Evolutionary conservation across 2,113 vertebrate genomes (phyloP).

Genomic region (Anhinga anhinga): DNA sequence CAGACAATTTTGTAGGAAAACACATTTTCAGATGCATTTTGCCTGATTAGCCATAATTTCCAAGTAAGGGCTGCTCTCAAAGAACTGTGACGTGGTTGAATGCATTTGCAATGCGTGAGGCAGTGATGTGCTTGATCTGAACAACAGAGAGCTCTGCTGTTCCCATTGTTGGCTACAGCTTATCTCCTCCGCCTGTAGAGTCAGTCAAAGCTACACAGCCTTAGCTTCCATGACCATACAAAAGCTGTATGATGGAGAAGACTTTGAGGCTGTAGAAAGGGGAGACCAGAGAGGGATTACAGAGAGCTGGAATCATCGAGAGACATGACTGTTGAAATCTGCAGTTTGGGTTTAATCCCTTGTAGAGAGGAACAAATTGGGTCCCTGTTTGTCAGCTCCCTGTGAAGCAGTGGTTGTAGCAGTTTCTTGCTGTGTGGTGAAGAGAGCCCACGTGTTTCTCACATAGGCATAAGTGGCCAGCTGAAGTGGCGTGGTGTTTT

Average conservation of each 20-base stretch:
- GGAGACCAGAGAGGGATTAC: not conserved
- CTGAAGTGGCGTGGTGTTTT: not conserved
- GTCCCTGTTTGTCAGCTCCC: not conserved
- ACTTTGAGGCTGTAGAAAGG: not conserved
- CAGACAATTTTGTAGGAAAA: not conserved
- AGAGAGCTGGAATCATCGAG: not conserved
- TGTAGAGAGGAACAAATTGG: not conserved
- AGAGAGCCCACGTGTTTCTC: not conserved
- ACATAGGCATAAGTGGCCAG: not conserved
- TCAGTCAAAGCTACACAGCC: not conserved
- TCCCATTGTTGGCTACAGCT: not conserved
- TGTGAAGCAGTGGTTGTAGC: not conserved
- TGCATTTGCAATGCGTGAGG: not conserved
- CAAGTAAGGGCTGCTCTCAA: not conserved
- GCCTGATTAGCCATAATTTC: not conserved
- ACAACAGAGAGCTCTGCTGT: not conserved
- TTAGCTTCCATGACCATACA: not conserved
- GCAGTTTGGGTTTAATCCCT: not conserved
- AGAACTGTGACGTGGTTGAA: not conserved
- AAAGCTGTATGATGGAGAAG: not conserved
- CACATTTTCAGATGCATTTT: not conserved
- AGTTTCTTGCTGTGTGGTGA: not conserved
- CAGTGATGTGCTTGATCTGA: not conserved
- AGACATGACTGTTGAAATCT: not conserved
- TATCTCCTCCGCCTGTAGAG: not conserved